phyloP scores from a whole-genome alignment of 2,113 vertebrate genomes.

The Castor canadensis region DNA sequence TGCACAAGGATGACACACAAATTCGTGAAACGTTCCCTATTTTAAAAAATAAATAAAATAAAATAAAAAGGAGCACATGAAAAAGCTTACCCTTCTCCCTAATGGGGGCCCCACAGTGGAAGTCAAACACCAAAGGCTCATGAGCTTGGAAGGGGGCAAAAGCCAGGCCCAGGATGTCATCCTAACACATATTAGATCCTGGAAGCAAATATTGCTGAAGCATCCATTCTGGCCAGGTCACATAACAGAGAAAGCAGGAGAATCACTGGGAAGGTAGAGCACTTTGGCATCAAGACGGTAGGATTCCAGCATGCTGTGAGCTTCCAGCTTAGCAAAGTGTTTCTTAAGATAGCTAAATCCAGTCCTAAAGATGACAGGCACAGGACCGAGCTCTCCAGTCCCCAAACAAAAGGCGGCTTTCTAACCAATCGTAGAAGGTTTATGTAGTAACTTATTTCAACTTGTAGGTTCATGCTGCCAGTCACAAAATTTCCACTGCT shows the following conservation, averaged over 20 bases:
- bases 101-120: background rate
- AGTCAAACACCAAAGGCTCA: background rate
- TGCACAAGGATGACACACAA: too few species aligned
- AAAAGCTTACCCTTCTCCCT: background rate
- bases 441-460: background rate
- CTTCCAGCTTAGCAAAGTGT: background rate
- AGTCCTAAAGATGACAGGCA: background rate
- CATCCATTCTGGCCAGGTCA: background rate
- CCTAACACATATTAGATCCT: background rate
- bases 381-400: too few species aligned
- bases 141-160: background rate
- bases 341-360: background rate
- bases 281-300: background rate
- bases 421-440: background rate
- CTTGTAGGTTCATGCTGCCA: background rate
- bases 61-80: too few species aligned
- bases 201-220: background rate
- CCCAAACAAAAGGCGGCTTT: background rate
- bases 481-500: background rate
- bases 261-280: background rate
- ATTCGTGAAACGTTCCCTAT: too few species aligned
- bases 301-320: background rate
- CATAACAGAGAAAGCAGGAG: background rate
- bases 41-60: background rate
- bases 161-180: background rate